Base-by-base conservation (phyloP, 2,797 vertebrate genomes). In the Enteromius viviparus region DNA sequence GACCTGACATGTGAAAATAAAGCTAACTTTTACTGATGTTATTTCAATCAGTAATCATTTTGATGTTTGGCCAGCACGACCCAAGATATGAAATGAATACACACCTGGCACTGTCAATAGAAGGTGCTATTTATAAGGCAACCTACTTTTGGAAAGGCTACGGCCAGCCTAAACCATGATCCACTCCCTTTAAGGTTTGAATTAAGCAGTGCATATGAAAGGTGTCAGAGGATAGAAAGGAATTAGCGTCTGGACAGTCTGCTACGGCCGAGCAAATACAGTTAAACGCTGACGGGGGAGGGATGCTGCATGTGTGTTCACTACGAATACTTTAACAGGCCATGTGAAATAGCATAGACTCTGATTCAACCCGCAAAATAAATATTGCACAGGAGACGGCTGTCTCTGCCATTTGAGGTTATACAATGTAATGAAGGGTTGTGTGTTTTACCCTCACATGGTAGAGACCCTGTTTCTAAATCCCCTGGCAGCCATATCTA, bases 41-140 rank as follows among this genome's bases (percentile, higher is more conserved):
- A 62, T 77, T 65, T 69, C 7, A 40, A 40, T 80, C 17, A 76
- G 47, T n/a, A 6, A 77, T 64, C 23, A 65, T 45, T 77, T 72
- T 76, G 2, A 82, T 79, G 76, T 81, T 74, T 45, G 34, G 34
- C 70, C 45, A 32, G 55, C 70, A 83, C 3, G 4, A 42, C 17
- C 11, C 37, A 68, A 45, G 47, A 81, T 42, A 71, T 69, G 58
- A 49, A 77, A 77, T 80, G 23, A 84, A 80, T 60, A 68, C 21
- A 83, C 85, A 85, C 81, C 81, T 85, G 82, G n/a, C 78, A 75
- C 74, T 70, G 83, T 82, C 87, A 87, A 77, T 84, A 84, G 55
- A 62, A 68, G 34, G 68, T 23, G 68, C 79, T 83, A 77, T 84
- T 87, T 80, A 74, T 81, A 72, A 82, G 49, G 37, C 69, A 78